phyloP scores from a whole-genome alignment of 2,797 vertebrate genomes.

The Phyllotis vaccarum region DNA sequence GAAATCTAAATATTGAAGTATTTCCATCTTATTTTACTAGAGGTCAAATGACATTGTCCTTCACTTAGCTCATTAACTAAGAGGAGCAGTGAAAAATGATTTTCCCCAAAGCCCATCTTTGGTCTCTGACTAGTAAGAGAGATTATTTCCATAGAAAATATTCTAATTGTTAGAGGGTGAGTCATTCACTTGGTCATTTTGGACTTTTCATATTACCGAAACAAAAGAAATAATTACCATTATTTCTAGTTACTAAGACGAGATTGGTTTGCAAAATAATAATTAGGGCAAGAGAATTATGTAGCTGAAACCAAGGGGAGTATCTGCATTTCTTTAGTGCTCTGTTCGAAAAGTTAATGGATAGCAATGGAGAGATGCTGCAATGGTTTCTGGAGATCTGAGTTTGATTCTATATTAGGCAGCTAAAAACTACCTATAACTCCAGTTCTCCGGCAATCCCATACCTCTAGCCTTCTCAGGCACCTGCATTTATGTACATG shows the following conservation, averaged over 20 bases:
- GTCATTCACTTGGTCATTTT: background rate
- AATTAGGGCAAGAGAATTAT: background rate
- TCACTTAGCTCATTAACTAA: background rate
- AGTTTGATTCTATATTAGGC: background rate
- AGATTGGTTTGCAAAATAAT: background rate
- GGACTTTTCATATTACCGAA: background rate
- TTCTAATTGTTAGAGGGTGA: background rate
- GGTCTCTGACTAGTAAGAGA: background rate
- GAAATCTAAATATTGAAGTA: background rate
- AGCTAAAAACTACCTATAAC: background rate
- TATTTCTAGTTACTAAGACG: background rate
- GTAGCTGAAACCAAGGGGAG: background rate
- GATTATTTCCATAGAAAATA: background rate
- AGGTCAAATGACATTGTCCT: background rate
- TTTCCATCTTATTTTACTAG: background rate
- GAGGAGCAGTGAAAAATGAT: background rate
- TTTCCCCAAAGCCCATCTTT: rapidly evolving
- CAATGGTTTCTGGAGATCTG: background rate
- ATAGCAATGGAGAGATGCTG: too few species aligned
- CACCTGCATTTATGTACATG: background rate
- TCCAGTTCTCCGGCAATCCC: background rate
- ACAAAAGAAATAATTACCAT: background rate
- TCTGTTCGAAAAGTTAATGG: constrained; percentile 16
- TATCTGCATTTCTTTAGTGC: background rate
- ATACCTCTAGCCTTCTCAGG: background rate